Evolutionary conservation across 1,140 invertebrate genomes (phyloP), one percentile per base, ranked within the genome.

Genomic region (Euborellia annulipes): DNA sequence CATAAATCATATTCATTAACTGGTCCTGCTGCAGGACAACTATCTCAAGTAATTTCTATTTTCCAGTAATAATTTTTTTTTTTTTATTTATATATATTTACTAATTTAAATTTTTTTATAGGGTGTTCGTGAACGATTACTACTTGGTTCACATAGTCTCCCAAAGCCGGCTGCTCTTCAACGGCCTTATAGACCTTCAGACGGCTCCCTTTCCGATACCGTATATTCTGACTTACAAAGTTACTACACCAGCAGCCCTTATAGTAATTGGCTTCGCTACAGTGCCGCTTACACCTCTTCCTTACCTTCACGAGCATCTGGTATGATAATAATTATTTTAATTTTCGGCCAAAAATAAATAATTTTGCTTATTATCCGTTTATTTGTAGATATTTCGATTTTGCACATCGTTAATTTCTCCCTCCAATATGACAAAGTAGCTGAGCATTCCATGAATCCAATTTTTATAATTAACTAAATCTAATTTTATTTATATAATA

Each of bases 1-100:
- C 76, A 76, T 55, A 79, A 77, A 57, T 85, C 82, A 27, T 85
- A 82, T 61, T 86, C 83, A 3, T 58, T 87, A 20, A 85, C 82
- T 16, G 82, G 82, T 13, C 79, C 82, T 1, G 76, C 81, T 14
- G 84, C 85, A 0, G 81, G 78, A 36, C 85, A 90, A 57, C 63
- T 89, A 16, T 86, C 84, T 1, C 84, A 87, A 11, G 23, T 27
- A 27, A 27, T 27, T 27, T 27, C 11, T 6, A n/a, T n/a, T n/a
- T n/a, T n/a, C n/a, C n/a, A n/a, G n/a, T n/a, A n/a, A n/a, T n/a
- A n/a, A n/a, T n/a, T n/a, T n/a, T n/a, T n/a, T n/a, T n/a, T n/a
- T n/a, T n/a, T n/a, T n/a, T n/a, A n/a, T n/a, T n/a, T n/a, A n/a
- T n/a, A n/a, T n/a, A n/a, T n/a, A n/a, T n/a, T n/a, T n/a, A n/a